A percentile compares a stretch with the other conserved stretches of the same genome.
Conservation (phyloP, 1,140 invertebrate species). For the Drosophila mojavensis region DNA sequence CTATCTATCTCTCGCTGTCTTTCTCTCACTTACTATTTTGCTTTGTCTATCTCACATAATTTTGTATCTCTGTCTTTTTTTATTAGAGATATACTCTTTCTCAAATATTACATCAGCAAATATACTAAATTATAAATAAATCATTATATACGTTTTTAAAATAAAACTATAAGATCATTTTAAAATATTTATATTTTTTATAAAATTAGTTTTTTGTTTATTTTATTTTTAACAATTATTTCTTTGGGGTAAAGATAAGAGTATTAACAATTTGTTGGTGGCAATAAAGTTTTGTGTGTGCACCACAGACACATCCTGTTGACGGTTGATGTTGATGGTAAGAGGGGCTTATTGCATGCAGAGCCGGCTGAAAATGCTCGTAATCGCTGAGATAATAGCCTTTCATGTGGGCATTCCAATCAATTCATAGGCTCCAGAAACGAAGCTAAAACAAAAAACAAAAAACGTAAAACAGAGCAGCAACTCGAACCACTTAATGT, state of each 20-base stretch:
- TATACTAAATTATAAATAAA: too few species aligned
- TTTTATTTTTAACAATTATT: too few species aligned
- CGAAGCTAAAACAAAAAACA: neutral
- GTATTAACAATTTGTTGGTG: neutral
- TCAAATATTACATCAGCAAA: too few species aligned
- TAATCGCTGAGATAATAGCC: conserved; percentile 60
- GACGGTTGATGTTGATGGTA: neutral
- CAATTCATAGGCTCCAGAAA: conserved; percentile 61
- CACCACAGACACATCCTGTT: neutral
- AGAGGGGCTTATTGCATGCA: neutral
- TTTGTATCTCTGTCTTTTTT: too few species aligned
- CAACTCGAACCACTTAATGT: conserved; percentile 73
- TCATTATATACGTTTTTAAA: too few species aligned
- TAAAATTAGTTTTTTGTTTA: neutral
- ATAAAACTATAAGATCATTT: too few species aligned
- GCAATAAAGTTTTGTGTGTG: neutral
- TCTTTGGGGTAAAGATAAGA: neutral
- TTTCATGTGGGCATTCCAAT: conserved; percentile 72
- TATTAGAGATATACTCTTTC: too few species aligned
- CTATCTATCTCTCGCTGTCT: neutral
- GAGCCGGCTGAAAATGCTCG: conserved; percentile 3
- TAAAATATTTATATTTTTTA: too few species aligned
- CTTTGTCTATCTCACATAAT: neutral
- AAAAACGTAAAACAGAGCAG: conserved; percentile 14
- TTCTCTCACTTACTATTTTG: neutral